A percentile compares a stretch with the other conserved stretches of the same genome.
Evolutionary conservation across 2,888 invertebrate species (phyloP).

Genomic region (Sphaerophoria rueppellii): DNA sequence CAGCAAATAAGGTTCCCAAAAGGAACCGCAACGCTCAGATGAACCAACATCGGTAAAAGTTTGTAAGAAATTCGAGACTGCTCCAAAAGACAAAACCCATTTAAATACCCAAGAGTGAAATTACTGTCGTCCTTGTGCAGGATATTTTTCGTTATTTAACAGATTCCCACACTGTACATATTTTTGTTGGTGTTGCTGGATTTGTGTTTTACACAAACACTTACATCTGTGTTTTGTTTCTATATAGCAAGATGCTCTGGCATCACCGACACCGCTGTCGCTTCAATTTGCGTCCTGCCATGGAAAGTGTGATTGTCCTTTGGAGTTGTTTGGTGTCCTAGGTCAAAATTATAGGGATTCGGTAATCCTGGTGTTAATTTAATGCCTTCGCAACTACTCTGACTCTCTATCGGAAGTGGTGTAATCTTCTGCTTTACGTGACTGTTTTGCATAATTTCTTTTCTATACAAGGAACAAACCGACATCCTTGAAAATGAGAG

Average conservation of each 20-base stretch:
- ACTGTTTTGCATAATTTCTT: constrained; percentile 72
- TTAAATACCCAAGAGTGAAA: constrained; percentile 70
- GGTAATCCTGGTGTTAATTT: constrained; percentile 73
- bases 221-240: not conserved
- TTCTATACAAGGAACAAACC: constrained; percentile 4
- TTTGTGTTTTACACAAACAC: constrained; percentile 32
- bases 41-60: constrained; percentile 32
- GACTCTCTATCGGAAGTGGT: constrained; percentile 64
- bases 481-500: constrained; percentile 17
- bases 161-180: not conserved
- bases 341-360: constrained; percentile 72
- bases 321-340: constrained; percentile 49
- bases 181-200: constrained; percentile 18
- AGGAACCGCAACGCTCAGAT: constrained; percentile 14
- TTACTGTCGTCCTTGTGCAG: constrained; percentile 66
- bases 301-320: constrained; percentile 8
- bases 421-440: constrained; percentile 72
- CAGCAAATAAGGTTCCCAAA: constrained; percentile 23
- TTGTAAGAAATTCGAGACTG: constrained; percentile 72
- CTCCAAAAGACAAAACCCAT: constrained; percentile 59
- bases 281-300: not conserved
- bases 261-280: not conserved
- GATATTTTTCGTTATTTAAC: constrained; percentile 7
- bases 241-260: constrained; percentile 4
- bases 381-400: constrained; percentile 68